Base-by-base conservation (phyloP, 2,113 vertebrate species). In the Tyrannus savana region DNA sequence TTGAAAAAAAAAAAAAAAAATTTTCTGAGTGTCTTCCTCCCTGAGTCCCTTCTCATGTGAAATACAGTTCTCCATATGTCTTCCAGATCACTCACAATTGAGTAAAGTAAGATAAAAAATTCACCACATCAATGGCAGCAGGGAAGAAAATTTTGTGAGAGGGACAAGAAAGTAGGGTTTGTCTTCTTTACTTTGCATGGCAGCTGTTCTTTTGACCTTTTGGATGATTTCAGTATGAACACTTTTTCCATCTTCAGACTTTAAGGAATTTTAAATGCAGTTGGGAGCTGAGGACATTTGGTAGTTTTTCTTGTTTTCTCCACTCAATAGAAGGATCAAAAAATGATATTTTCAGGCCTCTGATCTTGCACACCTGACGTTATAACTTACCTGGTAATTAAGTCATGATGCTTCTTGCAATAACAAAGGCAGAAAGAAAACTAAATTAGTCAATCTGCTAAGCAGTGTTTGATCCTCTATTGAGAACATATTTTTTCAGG, bases 81-180 rank as follows among this genome's bases (percentile, higher is more conserved):
- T 58, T 7, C 7, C 17, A 66, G 4, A 46, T 47, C 53, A 47
- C 8, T 56, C 24, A 58, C 24, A 73, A 30, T 6, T 58, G 17
- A 80, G 30, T 18, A 66, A 82, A 7, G 5, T 52, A 15, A 5
- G 35, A 39, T 37, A 77, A 80, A 66, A 50, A 44, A 60, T 9
- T 88, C 6, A 18, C 2, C 44, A 3, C 21, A 41, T 46, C 9
- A 72, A 9, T 15, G 2, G 6, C 7, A 66, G 46, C 2, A 39
- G 1, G 5, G 9, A 94, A 75, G 7, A 68, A 1, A 80, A 25
- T 50, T 42, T 68, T 72, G 14, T 88, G 12, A 55, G 14, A 60
- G 5, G 2, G 4, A 5, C 3, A 47, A 47, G 25, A 73, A 83
- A 47, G 1, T 4, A 4, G 3, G 1, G 2, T 31, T 53, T 50